Percentiles rank a stretch among this genome's conserved stretches.
Evolutionary conservation across 1,140 invertebrate species (phyloP).

Genomic region (Nilaparvata lugens): DNA sequence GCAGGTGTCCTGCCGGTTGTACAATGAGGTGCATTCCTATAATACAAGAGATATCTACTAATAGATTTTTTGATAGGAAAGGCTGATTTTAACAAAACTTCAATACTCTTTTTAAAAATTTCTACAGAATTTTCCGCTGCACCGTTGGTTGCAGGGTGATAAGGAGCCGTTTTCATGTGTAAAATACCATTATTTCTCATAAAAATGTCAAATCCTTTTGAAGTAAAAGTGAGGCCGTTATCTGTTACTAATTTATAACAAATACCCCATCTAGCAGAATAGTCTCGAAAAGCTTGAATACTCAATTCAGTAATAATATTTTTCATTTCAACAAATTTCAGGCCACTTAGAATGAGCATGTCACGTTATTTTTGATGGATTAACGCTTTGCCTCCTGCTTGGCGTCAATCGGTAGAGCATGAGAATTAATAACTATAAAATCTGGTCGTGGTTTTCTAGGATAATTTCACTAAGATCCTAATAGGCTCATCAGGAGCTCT

Average conservation of each 20-base stretch:
- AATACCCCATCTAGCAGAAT: constrained; percentile 26
- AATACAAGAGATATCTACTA: background rate
- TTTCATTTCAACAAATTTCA: constrained; percentile 27
- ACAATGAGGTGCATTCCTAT: constrained; percentile 9
- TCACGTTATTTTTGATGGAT: too few species aligned
- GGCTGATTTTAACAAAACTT: background rate
- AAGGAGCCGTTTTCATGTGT: too few species aligned
- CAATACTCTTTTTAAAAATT: constrained; percentile 8
- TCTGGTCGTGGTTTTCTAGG: too few species aligned
- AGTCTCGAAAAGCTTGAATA: constrained; percentile 16
- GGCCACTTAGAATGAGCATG: constrained; percentile 41
- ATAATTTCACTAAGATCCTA: too few species aligned
- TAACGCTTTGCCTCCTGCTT: too few species aligned
- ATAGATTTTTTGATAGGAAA: background rate
- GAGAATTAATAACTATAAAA: too few species aligned
- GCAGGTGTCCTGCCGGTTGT: constrained; percentile 15
- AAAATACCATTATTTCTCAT: too few species aligned
- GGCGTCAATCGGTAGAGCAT: too few species aligned
- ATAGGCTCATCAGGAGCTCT: too few species aligned
- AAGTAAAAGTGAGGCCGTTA: constrained; percentile 28
- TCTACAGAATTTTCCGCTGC: constrained; percentile 26
- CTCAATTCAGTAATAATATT: constrained; percentile 9
- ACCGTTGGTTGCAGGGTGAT: constrained; percentile 26
- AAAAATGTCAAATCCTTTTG: too few species aligned
- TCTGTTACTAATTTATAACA: constrained; percentile 27